Evolutionary conservation across 1,140 invertebrate species (phyloP).

Genomic region (Elymnias hypermnestra): DNA sequence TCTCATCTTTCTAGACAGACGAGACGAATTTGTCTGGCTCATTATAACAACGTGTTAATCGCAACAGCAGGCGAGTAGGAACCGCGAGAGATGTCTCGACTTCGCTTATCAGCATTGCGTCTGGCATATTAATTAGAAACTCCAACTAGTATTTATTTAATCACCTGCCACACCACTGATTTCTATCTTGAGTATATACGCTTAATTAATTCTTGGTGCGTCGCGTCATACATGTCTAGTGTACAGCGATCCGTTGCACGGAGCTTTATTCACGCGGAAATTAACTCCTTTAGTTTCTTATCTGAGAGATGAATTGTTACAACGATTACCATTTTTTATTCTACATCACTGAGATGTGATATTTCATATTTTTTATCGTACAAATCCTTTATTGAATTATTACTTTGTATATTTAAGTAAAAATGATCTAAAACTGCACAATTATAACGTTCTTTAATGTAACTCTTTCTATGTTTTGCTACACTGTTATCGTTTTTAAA

Average conservation of each 20-base stretch:
- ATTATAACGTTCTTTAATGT: too few species aligned
- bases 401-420: too few species aligned
- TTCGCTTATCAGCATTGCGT: conserved; percentile 55
- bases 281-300: conserved; percentile 16
- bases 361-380: too few species aligned
- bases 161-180: conserved; percentile 60
- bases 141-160: conserved; percentile 70
- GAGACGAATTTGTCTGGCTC: conserved; percentile 38
- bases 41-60: conserved; percentile 66
- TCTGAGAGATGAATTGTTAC: not conserved
- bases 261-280: conserved; percentile 19
- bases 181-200: conserved; percentile 54
- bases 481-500: too few species aligned
- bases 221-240: conserved; percentile 30
- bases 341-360: too few species aligned
- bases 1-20: conserved; percentile 17
- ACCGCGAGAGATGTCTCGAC: conserved; percentile 48
- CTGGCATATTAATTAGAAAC: conserved; percentile 72
- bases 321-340: too few species aligned
- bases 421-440: too few species aligned
- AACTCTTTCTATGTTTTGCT: too few species aligned
- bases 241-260: conserved; percentile 22
- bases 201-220: conserved; percentile 61
- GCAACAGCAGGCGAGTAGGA: conserved; percentile 39
- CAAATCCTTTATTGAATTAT: too few species aligned